Evolutionary conservation across 2,113 vertebrate species (phyloP).

Genomic region (Dromas ardeola): DNA sequence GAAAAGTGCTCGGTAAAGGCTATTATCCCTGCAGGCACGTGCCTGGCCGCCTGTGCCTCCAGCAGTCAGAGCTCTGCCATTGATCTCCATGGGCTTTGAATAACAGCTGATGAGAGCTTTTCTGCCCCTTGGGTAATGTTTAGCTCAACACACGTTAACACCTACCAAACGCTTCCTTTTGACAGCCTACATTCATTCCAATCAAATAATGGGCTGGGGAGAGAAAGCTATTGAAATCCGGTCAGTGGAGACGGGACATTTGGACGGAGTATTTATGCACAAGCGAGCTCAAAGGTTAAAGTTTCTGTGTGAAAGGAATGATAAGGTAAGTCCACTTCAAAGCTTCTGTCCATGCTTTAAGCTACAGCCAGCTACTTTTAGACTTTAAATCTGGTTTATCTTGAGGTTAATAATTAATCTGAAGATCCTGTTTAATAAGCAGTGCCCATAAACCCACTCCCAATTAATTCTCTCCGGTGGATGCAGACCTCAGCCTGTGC

Average conservation of each 20-base stretch:
- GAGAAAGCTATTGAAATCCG: conserved; percentile 99
- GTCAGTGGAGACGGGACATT: conserved; percentile 99
- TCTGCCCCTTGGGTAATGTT: conserved; percentile 39
- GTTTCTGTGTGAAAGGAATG: conserved; percentile 99
- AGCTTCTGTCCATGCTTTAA: conserved; percentile 55
- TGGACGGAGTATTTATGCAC: conserved; percentile 99
- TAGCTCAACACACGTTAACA: conserved; percentile 60
- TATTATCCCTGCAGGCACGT: neutral
- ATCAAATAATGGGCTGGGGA: conserved; percentile 99
- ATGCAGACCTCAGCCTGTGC: neutral
- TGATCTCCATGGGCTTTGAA: conserved; percentile 49
- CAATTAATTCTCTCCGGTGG: neutral
- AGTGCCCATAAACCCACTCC: neutral
- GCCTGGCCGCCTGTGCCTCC: neutral
- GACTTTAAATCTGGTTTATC: conserved; percentile 59
- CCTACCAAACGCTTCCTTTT: conserved; percentile 71
- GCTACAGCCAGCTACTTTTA: conserved; percentile 63
- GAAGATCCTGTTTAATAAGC: conserved; percentile 37
- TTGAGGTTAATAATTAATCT: conserved; percentile 62
- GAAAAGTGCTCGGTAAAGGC: neutral
- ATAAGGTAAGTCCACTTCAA: conserved; percentile 89
- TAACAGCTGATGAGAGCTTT: conserved; percentile 52
- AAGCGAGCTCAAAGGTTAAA: conserved; percentile 99
- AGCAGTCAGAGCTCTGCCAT: conserved; percentile 40
- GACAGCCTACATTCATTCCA: conserved; percentile 99